Percentiles rank a stretch among this genome's conserved stretches.
Evolutionary conservation across 2,797 vertebrate genomes (phyloP).

Genomic region (Telmatherina bonti): DNA sequence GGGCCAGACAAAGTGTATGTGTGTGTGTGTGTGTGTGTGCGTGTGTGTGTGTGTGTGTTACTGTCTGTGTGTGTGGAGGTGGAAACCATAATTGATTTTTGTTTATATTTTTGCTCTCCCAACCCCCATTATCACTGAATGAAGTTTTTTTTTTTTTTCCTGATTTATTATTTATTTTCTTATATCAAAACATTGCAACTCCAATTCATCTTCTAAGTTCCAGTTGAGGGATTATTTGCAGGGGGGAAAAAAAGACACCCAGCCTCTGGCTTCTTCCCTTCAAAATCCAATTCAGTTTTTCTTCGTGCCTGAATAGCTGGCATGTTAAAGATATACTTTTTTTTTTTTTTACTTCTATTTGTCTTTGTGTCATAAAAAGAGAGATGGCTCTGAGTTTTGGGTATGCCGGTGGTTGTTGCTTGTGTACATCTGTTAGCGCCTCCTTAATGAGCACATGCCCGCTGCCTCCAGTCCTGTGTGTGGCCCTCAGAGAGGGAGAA

Average conservation of each 20-base stretch:
- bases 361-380: constrained; percentile 48
- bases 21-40: constrained; percentile 15
- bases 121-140: constrained; percentile 62
- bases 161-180: constrained; percentile 51
- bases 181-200: constrained; percentile 31
- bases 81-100: constrained; percentile 70
- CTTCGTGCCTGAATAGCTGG: constrained; percentile 14
- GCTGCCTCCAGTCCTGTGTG: constrained; percentile 78
- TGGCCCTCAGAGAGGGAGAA: constrained; percentile 80
- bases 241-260: constrained; percentile 12
- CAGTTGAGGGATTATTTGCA: constrained; percentile 23
- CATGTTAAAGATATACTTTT: constrained; percentile 31
- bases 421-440: constrained; percentile 81
- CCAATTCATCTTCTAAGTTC: constrained; percentile 34
- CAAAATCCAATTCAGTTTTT: constrained; percentile 35
- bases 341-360: constrained; percentile 35
- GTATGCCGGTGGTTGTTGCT: constrained; percentile 71
- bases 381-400: constrained; percentile 52
- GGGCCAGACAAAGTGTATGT: constrained; percentile 65
- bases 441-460: constrained; percentile 78
- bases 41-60: too few species aligned
- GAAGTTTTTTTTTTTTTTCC: constrained; percentile 36
- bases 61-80: too few species aligned
- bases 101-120: constrained; percentile 66
- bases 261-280: constrained; percentile 21